Evolutionary conservation across 64 coral and sea anemone genomes (phyloP), one percentile per base, ranked within the genome.

Genomic region (Astreopora myriophthalma): DNA sequence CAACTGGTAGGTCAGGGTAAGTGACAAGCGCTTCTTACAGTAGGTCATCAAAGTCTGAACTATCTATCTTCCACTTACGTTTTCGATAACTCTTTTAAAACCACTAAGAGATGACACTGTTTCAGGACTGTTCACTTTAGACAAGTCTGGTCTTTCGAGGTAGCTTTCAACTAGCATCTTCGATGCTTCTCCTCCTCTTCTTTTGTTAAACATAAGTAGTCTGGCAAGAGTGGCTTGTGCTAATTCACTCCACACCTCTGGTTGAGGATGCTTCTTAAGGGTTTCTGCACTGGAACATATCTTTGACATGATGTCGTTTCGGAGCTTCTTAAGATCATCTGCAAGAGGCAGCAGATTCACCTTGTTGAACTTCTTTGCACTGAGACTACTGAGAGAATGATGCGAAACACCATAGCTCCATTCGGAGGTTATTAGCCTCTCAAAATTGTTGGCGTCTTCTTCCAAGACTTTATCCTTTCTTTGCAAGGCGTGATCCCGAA

Each of bases 161-260:
- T 30, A 90, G 8, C 69, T 52, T 34, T 68, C 30, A 16, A 22
- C 2, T 17, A 46, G 48, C 55, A 86, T 62, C 38, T 62, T 86
- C 31, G 85, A 88, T 30, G 75, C 86, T 37, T 94, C 92, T 29
- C 92, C 76, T 23, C 33, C 49, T 16, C 86, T 48, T 35, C 86
- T 46, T 34, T 94, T 94, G 55, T 89, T 89, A 31, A 94, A 65
- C 10, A 89, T 88, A 0, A 89, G 46, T 23, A 94, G 48, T 52
- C 92, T 88, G 11, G 73, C 76, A 2, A 94, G 85, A 30, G 81
- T 64, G 31, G 69, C 80, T 46, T 94, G 33, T 28, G 77, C 92
- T 5, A 85, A 37, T 8, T 55, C 19, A 9, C 46, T 35, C 92
- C 92, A 89, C 11, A 22, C 31, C 67, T 80, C 49, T 38, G 73